Evolutionary conservation across 2,888 invertebrate genomes (phyloP).

Genomic region (Sminthurinus aureus): DNA sequence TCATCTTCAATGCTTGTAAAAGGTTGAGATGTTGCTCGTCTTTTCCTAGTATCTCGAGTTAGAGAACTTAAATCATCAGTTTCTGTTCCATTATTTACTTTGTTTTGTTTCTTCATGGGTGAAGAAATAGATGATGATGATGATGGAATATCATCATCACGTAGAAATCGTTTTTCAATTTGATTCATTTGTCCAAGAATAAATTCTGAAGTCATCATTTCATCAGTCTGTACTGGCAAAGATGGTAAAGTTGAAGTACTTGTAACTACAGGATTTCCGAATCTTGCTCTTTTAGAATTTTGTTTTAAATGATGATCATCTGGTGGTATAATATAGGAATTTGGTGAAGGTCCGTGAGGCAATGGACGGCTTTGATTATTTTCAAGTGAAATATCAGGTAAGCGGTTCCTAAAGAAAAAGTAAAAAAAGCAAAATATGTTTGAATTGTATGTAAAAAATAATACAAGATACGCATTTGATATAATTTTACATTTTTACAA

Average conservation of each 20-base stretch:
- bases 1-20: slow-evolving; percentile 46
- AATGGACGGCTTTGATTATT: slow-evolving; percentile 29
- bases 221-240: slow-evolving; percentile 22
- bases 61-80: background rate
- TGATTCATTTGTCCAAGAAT: slow-evolving; percentile 59
- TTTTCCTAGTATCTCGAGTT: slow-evolving; percentile 33
- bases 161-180: slow-evolving; percentile 57
- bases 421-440: background rate
- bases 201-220: slow-evolving; percentile 52
- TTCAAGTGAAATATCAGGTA: slow-evolving; percentile 24
- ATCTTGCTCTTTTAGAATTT: background rate
- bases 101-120: background rate
- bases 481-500: no score
- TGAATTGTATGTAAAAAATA: no score
- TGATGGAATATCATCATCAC: slow-evolving; percentile 46
- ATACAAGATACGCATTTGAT: no score
- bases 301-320: slow-evolving; percentile 27
- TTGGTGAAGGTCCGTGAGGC: background rate
- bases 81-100: background rate
- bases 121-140: background rate
- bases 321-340: background rate
- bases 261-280: background rate
- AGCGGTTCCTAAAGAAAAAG: slow-evolving; percentile 21
- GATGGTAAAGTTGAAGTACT: slow-evolving; percentile 25
- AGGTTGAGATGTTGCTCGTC: slow-evolving; percentile 24